A percentile compares a stretch with the other conserved stretches of the same genome.
These are phyloP conservation scores for Anthopleura xanthogrammica DNA, from an alignment of 92 coral and sea anemone genomes.

Conservation along the genomic window DNA sequence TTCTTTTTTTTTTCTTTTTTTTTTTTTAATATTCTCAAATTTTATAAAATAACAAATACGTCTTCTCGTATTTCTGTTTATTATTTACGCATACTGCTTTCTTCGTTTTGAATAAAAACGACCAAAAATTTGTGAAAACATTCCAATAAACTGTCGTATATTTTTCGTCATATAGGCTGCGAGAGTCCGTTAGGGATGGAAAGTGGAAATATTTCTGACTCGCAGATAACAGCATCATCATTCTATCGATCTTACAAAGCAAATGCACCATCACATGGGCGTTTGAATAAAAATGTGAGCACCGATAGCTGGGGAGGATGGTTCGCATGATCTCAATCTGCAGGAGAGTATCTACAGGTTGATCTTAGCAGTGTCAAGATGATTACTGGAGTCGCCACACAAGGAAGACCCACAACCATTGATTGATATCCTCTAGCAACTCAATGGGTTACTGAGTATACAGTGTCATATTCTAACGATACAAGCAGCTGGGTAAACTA, in stretches of 20 bases:
- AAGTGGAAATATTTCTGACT: not conserved
- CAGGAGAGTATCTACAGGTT: not conserved
- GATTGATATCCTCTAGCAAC: not conserved
- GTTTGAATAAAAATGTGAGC: too few relatives aligned
- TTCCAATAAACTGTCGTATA: too few relatives aligned
- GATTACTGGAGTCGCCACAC: slow-evolving; percentile 4
- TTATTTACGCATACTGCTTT: too few relatives aligned
- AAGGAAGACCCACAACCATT: not conserved
- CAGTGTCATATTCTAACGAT: not conserved
- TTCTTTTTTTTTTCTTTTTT: too few relatives aligned
- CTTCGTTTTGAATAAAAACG: too few relatives aligned
- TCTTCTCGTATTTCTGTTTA: too few relatives aligned
- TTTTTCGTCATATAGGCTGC: not conserved
- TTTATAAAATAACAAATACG: too few relatives aligned
- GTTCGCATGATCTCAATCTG: not conserved
- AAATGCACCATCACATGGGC: not conserved
- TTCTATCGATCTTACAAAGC: not conserved
- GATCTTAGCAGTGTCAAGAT: not conserved
- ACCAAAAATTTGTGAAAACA: too few relatives aligned
- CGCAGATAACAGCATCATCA: not conserved
- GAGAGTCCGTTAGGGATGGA: not conserved
- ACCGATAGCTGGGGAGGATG: not conserved
- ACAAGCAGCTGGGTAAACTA: not conserved
- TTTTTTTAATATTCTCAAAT: too few relatives aligned
- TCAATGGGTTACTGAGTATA: not conserved